A percentile compares a stretch with the other conserved stretches of the same genome.
Evolutionary conservation across 1,140 invertebrate species (phyloP).

Genomic region (Calliphora vicina): DNA sequence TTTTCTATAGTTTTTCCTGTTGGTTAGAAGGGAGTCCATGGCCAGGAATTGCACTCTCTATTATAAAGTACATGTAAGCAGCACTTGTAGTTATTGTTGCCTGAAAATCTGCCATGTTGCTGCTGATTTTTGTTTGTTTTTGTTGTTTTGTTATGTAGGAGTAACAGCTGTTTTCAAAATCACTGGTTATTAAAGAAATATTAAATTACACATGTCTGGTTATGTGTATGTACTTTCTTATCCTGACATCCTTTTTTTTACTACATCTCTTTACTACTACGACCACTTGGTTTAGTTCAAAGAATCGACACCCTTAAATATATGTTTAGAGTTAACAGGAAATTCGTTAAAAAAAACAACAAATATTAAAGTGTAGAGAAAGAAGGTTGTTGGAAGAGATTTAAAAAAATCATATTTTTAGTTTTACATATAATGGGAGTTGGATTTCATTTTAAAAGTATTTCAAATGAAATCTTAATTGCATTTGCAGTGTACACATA

Average conservation of each 20-base stretch:
- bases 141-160: neutral
- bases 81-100: neutral
- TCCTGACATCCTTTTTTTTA: neutral
- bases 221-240: neutral
- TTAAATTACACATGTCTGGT: neutral
- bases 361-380: too few species aligned
- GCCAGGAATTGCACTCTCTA: neutral
- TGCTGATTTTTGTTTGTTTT: too few species aligned
- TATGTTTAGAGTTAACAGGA: too few species aligned
- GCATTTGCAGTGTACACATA: too few species aligned
- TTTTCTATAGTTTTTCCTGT: neutral
- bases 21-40: neutral
- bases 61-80: neutral
- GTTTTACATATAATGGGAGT: too few species aligned
- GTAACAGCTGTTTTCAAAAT: conserved; percentile 27
- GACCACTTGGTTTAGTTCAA: neutral
- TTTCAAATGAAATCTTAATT: too few species aligned
- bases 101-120: neutral
- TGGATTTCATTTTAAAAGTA: too few species aligned
- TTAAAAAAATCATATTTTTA: too few species aligned
- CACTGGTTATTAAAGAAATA: neutral
- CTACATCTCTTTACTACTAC: too few species aligned
- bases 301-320: neutral
- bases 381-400: too few species aligned
- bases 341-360: too few species aligned